These are phyloP conservation scores for Habroteleia sp. DNA, from an alignment of 2,888 invertebrate genomes.

Conservation along the genomic window DNA sequence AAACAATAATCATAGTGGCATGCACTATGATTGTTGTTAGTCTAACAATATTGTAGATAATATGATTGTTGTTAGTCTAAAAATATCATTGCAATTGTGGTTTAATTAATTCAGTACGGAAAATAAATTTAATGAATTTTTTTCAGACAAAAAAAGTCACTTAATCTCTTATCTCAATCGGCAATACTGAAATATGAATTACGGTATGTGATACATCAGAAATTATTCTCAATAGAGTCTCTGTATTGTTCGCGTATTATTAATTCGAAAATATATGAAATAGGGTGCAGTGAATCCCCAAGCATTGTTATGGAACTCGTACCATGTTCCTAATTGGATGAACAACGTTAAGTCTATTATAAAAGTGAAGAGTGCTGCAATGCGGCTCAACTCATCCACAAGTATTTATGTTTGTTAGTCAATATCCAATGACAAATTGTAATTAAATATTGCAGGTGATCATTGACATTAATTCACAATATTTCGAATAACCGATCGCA, in stretches of 20 bases:
- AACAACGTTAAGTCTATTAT: constrained; percentile 38
- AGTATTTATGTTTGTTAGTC: constrained; percentile 23
- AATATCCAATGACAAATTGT: constrained; percentile 3
- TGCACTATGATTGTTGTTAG: no score
- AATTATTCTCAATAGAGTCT: neutral
- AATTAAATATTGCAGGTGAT: constrained; percentile 12
- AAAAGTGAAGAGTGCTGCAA: constrained; percentile 22
- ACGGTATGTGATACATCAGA: no score
- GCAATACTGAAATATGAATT: no score
- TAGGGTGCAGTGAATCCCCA: constrained; percentile 28
- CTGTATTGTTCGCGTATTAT: constrained; percentile 15
- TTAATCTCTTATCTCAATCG: no score
- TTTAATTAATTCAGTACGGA: no score
- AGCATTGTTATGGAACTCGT: constrained; percentile 37
- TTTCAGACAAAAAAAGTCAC: no score
- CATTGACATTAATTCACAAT: constrained; percentile 22
- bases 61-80: no score
- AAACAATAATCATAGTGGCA: no score
- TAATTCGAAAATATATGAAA: constrained; percentile 20
- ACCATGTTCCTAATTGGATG: constrained; percentile 35
- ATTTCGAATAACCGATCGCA: no score
- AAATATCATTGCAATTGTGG: no score
- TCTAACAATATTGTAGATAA: no score
- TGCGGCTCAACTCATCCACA: constrained; percentile 3
- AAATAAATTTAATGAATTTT: no score